Evolutionary conservation across 2,888 invertebrate species (phyloP), one percentile per base, ranked within the genome.

Genomic region (Neelides folsomi): DNA sequence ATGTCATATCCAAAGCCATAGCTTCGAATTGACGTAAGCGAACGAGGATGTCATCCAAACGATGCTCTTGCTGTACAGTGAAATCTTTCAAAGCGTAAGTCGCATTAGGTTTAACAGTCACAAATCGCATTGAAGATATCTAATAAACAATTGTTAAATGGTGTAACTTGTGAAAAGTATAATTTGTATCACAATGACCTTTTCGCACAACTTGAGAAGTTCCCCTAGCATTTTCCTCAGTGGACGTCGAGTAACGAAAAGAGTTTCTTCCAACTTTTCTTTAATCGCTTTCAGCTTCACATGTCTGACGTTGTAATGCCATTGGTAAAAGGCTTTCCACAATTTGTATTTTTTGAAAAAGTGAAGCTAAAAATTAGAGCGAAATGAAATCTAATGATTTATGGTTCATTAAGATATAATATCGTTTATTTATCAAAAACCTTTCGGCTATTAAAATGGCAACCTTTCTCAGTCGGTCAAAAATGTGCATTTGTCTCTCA

Each of bases 241-340:
- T 5, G 81, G 76, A 15, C 80, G 78, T 63, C 86, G 83, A 8
- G 82, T 76, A 56, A 82, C 77, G 65, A 88, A 87, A 1, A 87
- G 73, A 67, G 81, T 79, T 39, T 81, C 77, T 15, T 77, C 75
- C 16, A 90, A 69, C 58, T 72, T 72, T 51, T 72, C 73, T 55
- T 78, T 74, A 1, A 81, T 77, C 16, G 72, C 71, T 35, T 72
- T 73, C 49, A 79, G 79, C 69, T 87, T 89, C 53, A 77, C 76
- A 66, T 77, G 80, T 38, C 79, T 71, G 27, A 90, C 78, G 13
- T 79, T 79, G 68, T 82, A 83, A 52, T 78, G 75, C 88, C 88
- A 88, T 0, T 82, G 78, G 65, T 79, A 82, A 68, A 87, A 86
- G 0, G 83, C 81, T 71, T 89, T 73, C 72, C 73, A 73, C 51